phyloP scores from a whole-genome alignment of 2,888 invertebrate species.

The Gibbula magus region DNA sequence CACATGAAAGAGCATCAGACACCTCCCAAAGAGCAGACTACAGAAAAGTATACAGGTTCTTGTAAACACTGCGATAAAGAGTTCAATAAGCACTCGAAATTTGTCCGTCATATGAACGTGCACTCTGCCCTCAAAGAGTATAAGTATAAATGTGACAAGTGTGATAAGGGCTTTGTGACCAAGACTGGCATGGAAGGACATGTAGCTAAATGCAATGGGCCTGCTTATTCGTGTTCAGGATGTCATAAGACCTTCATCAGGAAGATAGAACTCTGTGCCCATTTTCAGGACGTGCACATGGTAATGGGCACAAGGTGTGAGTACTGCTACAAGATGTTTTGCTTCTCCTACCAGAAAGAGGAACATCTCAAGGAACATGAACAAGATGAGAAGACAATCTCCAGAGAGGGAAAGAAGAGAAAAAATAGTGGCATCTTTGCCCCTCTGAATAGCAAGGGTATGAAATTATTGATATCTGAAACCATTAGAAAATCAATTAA shows the following conservation, averaged over 20 bases:
- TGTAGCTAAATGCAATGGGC: neutral
- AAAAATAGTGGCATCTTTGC: no score
- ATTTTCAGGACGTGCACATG: neutral
- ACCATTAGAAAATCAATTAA: neutral
- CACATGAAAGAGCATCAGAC: no score
- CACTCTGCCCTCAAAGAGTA: neutral
- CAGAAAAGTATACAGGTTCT: neutral
- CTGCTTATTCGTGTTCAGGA: neutral
- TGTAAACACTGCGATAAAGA: neutral
- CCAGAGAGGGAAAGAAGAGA: no score
- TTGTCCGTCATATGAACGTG: neutral
- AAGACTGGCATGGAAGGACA: neutral
- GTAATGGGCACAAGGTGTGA: neutral
- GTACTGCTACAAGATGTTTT: neutral
- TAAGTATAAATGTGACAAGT: neutral
- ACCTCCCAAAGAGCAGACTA: neutral
- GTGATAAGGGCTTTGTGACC: neutral
- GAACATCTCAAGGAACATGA: neutral
- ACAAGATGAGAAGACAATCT: neutral
- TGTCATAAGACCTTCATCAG: neutral
- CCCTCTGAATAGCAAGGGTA: no score
- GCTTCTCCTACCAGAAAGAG: neutral
- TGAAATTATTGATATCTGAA: no score
- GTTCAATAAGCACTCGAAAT: neutral
- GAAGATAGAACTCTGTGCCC: neutral